Evolutionary conservation across 2,888 invertebrate genomes (phyloP), one percentile per base, ranked within the genome.

Genomic region (Diadegma fenestrale): DNA sequence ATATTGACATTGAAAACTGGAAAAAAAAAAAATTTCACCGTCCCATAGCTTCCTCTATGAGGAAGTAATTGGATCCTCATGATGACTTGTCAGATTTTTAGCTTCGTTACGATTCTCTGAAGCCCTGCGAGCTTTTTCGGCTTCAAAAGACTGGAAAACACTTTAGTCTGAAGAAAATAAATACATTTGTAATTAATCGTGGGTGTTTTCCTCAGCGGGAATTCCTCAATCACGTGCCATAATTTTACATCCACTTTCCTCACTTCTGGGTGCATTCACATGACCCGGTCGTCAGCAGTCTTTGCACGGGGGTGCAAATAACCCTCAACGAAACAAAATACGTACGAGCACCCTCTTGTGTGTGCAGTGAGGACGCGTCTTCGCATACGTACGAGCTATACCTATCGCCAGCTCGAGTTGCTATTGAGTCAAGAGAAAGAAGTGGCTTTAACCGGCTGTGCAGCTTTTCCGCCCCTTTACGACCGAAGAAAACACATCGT

Each of bases 301-400:
- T 43, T 30, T 41, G 66, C 22, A 58, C 7, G 80, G 82, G 80
- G 84, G 73, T 71, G 83, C 68, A 66, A 69, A 77, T 66, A 73
- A 26, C 45, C 58, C 64, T 80, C 84, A 87, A 82, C 88, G 80
- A 89, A 91, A 91, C 90, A 91, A 91, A 91, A 90, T 89, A 89
- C 85, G 87, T 79, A 82, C 85, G 82, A 91, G 90, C 80, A 89
- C 88, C 88, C 90, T 90, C 81, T 90, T 66, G 84, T 87, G 85
- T 87, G 84, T 66, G 86, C 83, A 81, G 14, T 71, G 88, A 90
- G 88, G 90, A 89, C 89, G 88, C 88, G 69, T 77, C 22, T 48
- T 43, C 41, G 48, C 63, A 71, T 78, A 48, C 45, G 68, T 30
- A 68, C 41, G 30, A 22, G 68, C 78, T 64, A 54, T 58, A 58